Evolutionary conservation across 2,888 invertebrate genomes (phyloP), one percentile per base, ranked within the genome.

Genomic region (Lasiommata megera): DNA sequence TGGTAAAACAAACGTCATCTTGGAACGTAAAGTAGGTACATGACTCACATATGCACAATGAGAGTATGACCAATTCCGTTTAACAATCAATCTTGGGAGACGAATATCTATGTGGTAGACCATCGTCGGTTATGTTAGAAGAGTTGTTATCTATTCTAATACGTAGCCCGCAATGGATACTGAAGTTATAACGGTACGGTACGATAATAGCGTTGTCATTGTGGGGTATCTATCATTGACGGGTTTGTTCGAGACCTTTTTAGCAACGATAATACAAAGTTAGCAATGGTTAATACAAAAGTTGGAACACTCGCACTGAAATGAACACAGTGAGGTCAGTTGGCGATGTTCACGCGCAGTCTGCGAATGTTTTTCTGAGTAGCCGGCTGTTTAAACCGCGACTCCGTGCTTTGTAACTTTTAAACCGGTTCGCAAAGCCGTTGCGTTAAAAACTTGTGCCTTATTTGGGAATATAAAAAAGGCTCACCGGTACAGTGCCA

Each of bases 371-470:
- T 80, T 76, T 78, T 77, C 83, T 79, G 66, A 56, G 74, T 61
- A 70, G 72, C 73, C 72, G 86, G 86, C 79, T 78, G 88, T 83
- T 72, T 72, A 68, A 62, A 54, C 66, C 67, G 70, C 67, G 70
- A 37, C 62, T 62, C 61, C 60, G 71, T 68, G 66, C 58, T 63
- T 66, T 50, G 53, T 50, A 72, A 79, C 61, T 63, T 66, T 60
- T 50, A 72, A 79, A 81, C 84, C 73, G 70, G 81, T 79, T 79
- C 70, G 65, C 66, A 67, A 72, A 72, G 76, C 62, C 51, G 61
- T 67, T 69, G 67, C 51, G 54, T 58, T 67, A 40, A 52, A 34
- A 54, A 56, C 51, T 14, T 41, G 46, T 60, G 44, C 43, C 41
- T 34, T 17, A 18, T 54, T 60, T 54, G 57, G 36, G 36, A 29